Evolutionary conservation across 2,797 vertebrate genomes (phyloP).

Genomic region (Enteromius paludinosus): DNA sequence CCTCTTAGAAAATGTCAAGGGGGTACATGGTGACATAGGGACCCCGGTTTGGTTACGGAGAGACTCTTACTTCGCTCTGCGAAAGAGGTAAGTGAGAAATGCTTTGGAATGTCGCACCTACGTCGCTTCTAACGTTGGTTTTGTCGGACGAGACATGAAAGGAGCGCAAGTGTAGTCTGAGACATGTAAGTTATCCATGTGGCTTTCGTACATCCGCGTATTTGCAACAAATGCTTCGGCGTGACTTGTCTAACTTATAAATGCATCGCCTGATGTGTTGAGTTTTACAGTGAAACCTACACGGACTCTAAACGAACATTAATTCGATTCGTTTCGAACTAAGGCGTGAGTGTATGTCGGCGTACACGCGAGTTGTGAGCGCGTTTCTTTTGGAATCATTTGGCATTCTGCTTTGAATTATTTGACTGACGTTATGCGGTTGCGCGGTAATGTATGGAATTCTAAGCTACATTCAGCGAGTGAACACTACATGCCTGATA

Average conservation of each 20-base stretch:
- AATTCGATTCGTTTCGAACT: conserved; percentile 10
- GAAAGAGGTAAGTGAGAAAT: conserved; percentile 73
- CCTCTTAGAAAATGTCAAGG: conserved; percentile 66
- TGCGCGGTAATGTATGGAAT: not conserved
- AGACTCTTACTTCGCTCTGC: conserved; percentile 65
- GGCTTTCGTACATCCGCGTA: not conserved
- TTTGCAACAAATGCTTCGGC: conserved; percentile 42
- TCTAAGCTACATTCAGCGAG: not conserved
- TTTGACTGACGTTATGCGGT: conserved; percentile 13
- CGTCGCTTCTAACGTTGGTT: conserved; percentile 22
- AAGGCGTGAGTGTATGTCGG: not conserved
- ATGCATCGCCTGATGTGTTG: conserved; percentile 7
- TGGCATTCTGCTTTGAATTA: not conserved
- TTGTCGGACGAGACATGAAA: conserved; percentile 7
- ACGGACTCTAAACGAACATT: not conserved
- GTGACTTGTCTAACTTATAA: conserved; percentile 35
- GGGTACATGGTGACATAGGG: conserved; percentile 71
- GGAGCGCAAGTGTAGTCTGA: conserved; percentile 21
- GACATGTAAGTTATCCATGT: conserved; percentile 34
- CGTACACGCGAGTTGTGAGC: not conserved
- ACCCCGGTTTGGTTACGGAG: conserved; percentile 65
- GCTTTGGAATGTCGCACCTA: conserved; percentile 48
- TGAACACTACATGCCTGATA: not conserved
- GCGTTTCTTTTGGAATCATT: conserved; percentile 8
- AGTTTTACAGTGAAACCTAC: conserved; percentile 3